Evolutionary conservation across 2,797 vertebrate genomes (phyloP).

Genomic region (Crossoptilon crossoptilon): DNA sequence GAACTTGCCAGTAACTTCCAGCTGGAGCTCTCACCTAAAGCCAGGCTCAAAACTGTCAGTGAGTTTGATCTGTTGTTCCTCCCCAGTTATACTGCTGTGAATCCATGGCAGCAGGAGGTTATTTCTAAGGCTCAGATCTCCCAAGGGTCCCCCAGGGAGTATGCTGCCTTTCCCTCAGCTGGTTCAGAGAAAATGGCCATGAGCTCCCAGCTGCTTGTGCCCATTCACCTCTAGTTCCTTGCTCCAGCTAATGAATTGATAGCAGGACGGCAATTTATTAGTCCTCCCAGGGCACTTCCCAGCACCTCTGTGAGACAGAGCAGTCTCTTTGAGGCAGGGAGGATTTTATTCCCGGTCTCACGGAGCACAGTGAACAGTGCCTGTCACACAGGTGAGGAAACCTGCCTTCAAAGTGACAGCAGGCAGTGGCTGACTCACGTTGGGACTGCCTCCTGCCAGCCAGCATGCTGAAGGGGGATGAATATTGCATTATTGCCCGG

Average conservation of each 20-base stretch:
- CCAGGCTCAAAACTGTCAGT: background rate
- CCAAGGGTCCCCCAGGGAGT: background rate
- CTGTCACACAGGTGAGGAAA: background rate
- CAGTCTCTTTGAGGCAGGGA: background rate
- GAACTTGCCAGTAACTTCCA: background rate
- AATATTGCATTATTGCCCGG: constrained; percentile 22
- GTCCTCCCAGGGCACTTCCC: background rate
- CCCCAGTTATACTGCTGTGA: background rate
- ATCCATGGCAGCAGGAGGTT: background rate
- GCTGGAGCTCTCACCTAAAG: background rate
- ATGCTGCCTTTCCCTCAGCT: background rate
- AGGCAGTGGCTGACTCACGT: background rate
- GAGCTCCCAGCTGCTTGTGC: background rate
- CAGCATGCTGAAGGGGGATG: rapidly evolving
- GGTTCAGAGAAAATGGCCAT: background rate
- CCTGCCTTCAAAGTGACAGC: background rate
- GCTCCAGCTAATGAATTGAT: background rate
- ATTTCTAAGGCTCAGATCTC: background rate
- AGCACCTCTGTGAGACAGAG: background rate
- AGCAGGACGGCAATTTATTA: background rate
- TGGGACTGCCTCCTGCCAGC: background rate
- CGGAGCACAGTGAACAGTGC: background rate
- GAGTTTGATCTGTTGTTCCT: rapidly evolving
- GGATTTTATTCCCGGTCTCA: background rate
- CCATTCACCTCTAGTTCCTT: rapidly evolving